These are phyloP conservation scores for Peromyscus leucopus DNA, from an alignment of 2,113 vertebrate genomes.

Conservation along the genomic window DNA sequence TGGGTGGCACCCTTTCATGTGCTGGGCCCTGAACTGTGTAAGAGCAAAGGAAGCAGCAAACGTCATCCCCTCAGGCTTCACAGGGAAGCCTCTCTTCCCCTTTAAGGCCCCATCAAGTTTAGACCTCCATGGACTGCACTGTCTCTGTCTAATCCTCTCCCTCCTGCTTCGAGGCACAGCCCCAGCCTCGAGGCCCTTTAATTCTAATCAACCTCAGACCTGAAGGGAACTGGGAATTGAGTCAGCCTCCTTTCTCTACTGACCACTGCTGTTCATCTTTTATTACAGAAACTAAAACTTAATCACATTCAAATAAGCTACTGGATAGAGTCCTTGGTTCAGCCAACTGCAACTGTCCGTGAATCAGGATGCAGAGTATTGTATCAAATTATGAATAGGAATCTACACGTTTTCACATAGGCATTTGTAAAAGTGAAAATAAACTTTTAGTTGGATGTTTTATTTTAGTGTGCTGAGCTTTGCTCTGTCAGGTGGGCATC, in stretches of 20 bases:
- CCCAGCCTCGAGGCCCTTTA: neutral
- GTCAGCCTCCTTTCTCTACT: neutral
- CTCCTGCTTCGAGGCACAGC: neutral
- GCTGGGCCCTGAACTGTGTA: neutral
- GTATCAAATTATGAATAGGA: slow-evolving; percentile 83
- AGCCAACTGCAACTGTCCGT: slow-evolving; percentile 80
- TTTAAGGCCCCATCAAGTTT: neutral
- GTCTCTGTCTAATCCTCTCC: neutral
- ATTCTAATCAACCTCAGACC: neutral
- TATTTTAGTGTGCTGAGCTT: slow-evolving; percentile 48
- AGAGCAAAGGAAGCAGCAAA: neutral
- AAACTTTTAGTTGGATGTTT: slow-evolving; percentile 69
- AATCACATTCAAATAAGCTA: slow-evolving; percentile 85
- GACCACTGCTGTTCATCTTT: neutral
- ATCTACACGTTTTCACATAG: slow-evolving; percentile 10
- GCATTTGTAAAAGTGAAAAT: slow-evolving; percentile 81
- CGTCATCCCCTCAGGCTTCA: neutral
- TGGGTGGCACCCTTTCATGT: neutral
- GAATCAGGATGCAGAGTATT: slow-evolving; percentile 82
- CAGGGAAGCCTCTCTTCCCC: neutral
- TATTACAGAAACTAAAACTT: slow-evolving; percentile 79
- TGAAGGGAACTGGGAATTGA: neutral
- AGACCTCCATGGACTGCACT: neutral
- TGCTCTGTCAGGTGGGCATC: neutral
- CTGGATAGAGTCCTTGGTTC: slow-evolving; percentile 85